These are phyloP conservation scores for Coracias cyanogaster DNA, from an alignment of 2,797 vertebrate genomes.

Conservation along the genomic window DNA sequence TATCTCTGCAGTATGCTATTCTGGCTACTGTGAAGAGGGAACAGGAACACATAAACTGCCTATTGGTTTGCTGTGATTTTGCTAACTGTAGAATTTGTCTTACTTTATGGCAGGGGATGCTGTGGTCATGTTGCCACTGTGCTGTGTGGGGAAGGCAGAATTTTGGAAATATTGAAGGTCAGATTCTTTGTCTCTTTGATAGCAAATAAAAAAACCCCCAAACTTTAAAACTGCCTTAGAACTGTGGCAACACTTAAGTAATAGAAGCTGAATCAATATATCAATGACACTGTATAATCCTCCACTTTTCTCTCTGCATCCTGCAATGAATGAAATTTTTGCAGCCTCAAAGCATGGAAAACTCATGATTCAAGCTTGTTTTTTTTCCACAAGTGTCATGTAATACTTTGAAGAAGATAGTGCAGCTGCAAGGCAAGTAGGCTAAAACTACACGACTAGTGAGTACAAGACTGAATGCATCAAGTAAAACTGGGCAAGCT, in stretches of 20 bases:
- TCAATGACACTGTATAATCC: not conserved
- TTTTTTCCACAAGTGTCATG: not conserved
- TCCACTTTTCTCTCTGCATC: not conserved
- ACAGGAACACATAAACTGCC: constrained; percentile 22
- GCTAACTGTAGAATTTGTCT: constrained; percentile 41
- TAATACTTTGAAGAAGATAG: not conserved
- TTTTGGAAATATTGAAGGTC: not conserved
- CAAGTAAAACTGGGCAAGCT: not conserved
- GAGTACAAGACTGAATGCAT: not conserved
- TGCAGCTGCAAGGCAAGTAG: not conserved
- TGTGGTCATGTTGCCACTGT: not conserved
- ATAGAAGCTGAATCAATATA: not conserved
- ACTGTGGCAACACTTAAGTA: not conserved
- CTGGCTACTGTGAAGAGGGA: constrained; percentile 46
- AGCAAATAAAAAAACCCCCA: not conserved
- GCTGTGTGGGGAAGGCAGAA: not conserved
- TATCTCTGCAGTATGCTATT: constrained; percentile 40
- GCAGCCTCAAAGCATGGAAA: not conserved
- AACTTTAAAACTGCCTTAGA: not conserved
- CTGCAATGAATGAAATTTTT: not conserved
- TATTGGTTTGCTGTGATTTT: constrained; percentile 48
- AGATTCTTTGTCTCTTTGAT: not conserved
- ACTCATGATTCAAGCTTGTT: not conserved
- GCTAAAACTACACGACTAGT: not conserved
- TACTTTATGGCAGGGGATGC: not conserved